phyloP scores from a whole-genome alignment of 2,888 invertebrate genomes.

The Scaptomyza cyrtandrae region DNA sequence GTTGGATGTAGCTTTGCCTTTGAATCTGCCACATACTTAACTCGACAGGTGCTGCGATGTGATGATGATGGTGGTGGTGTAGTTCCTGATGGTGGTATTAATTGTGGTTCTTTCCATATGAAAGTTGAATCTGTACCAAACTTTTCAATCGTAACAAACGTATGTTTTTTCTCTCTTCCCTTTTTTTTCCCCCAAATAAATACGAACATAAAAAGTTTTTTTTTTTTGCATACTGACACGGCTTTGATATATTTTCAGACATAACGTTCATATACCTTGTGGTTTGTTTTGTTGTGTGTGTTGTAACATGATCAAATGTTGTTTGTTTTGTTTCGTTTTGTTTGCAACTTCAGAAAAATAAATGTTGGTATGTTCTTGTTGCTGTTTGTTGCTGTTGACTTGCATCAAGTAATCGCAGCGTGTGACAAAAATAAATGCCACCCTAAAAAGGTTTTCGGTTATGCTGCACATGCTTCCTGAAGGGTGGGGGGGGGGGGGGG shows the following conservation, averaged over 20 bases:
- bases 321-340: conserved; percentile 5
- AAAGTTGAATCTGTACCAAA: conserved; percentile 32
- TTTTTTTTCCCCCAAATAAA: conserved; percentile 1
- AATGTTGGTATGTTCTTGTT: not conserved
- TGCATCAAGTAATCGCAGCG: conserved; percentile 65
- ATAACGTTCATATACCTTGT: conserved; percentile 4
- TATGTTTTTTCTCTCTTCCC: not conserved
- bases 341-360: conserved; percentile 6
- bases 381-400: conserved; percentile 21
- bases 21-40: conserved; percentile 52
- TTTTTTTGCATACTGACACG: not conserved
- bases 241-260: conserved; percentile 10
- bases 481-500: not conserved
- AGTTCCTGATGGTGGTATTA: not conserved
- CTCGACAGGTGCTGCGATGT: conserved; percentile 31
- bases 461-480: conserved; percentile 47
- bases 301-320: conserved; percentile 15
- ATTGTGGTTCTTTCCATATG: not conserved
- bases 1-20: conserved; percentile 70
- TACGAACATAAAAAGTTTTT: conserved; percentile 12
- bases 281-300: not conserved
- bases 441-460: conserved; percentile 41
- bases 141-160: conserved; percentile 39
- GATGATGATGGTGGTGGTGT: not conserved
- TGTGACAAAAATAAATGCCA: conserved; percentile 69